Evolutionary conservation across 2,888 invertebrate genomes (phyloP), one percentile per base, ranked within the genome.

Genomic region (Villa cingulata): DNA sequence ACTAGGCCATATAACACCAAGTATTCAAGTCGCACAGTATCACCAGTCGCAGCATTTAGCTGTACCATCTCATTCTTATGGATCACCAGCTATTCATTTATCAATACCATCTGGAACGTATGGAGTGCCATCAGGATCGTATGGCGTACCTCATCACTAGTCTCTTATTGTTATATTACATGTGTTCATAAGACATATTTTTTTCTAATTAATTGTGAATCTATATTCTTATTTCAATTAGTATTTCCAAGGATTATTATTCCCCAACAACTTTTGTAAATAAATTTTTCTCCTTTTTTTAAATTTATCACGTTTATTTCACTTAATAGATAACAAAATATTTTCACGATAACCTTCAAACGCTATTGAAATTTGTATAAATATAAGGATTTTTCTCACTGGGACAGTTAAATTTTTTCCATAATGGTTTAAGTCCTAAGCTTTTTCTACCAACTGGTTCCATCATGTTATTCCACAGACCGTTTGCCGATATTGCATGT

Each of bases 1-100:
- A 67, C 78, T 86, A 51, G 85, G 84, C 57, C 83, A 81, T 52
- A 80, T 85, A 64, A 80, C 81, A 61, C 84, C 83, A 58, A 83
- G 83, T 55, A 80, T 85, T 71, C 84, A 86, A 65, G 84, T 85
- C 54, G 86, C 85, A 34, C 84, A 85, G 59, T 85, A 77, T 76
- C 75, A 82, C 59, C 84, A 84, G 71, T 60, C 71, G 51, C 68
- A 69, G 63, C 70, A 74, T 58, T 74, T 73, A 48, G 53, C 71
- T 57, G 62, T 66, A 47, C 66, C 69, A 41, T 60, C 54, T 45
- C 70, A 77, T 64, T 76, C 76, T 66, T 81, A 81, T 71, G 80
- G 80, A 61, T 76, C 74, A 54, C 79, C 80, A 20, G 17, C 4
- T 2, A 18, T 16, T 38, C 34, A 34, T 34, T 43, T 34, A 14